These are phyloP conservation scores for western clawed frog (Xenopus tropicalis) DNA, from an alignment of 2,113 vertebrate genomes.

Conservation along the genomic window DNA sequence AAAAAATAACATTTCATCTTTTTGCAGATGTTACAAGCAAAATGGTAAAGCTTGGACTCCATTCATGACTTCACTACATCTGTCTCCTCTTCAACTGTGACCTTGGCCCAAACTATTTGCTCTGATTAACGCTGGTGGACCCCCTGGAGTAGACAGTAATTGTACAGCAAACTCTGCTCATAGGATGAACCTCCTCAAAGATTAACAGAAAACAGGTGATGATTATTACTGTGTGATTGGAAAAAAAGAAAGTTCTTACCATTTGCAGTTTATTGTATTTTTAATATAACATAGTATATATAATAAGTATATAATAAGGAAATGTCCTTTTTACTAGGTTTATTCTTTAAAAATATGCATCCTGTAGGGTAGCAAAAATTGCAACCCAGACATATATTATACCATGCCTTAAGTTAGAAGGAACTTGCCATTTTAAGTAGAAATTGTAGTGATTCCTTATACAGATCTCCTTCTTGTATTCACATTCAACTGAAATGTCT, in stretches of 20 bases:
- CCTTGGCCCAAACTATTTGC: constrained; percentile 23
- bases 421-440: too few species aligned
- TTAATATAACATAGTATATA: not conserved
- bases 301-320: too few species aligned
- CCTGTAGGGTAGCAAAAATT: too few species aligned
- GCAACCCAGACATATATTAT: too few species aligned
- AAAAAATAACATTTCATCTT: constrained; percentile 9
- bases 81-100: constrained; percentile 30
- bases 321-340: too few species aligned
- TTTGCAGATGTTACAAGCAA: constrained; percentile 14
- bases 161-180: constrained; percentile 3
- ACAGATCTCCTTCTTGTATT: too few species aligned
- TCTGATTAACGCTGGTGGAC: constrained; percentile 24
- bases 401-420: too few species aligned
- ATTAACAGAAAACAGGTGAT: constrained; percentile 34
- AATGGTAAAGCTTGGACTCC: not conserved
- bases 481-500: too few species aligned
- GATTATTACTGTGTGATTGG: constrained; percentile 8
- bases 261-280: not conserved
- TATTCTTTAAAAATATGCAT: too few species aligned
- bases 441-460: too few species aligned
- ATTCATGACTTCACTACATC: constrained; percentile 30
- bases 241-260: not conserved
- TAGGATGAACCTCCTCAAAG: constrained; percentile 18
- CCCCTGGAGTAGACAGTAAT: constrained; percentile 30